Base-by-base conservation (phyloP, 30 jellyfish, hydroid and myxozoan genomes). In the Aurelia sp. region DNA sequence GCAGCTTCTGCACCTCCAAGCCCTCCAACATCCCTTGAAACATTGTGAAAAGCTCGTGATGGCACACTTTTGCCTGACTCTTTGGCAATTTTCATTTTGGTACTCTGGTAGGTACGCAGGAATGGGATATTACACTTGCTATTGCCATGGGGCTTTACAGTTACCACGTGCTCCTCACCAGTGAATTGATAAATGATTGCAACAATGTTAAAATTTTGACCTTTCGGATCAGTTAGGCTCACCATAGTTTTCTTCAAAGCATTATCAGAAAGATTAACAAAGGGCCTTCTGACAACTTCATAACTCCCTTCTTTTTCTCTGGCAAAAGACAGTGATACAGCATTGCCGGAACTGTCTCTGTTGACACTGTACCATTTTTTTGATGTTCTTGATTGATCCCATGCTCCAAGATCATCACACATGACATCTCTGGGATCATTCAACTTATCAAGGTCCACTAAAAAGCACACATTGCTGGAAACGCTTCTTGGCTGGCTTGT, bases 51-150 rank as follows among this genome's bases (percentile, higher is more conserved):
- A 16, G 68, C 66, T 35, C 66, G 31, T 66, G 78, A 66, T 66
- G 78, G 78, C 33, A 15, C 78, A 35, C 66, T 35, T 4, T 11
- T 5, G 5, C 41, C 35, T 11, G 41, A 65, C 76, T 65, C 76
- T 7, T 71, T 71, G 17, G 30, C 22, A 35, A 20, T 71, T 48
- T 71, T 71, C 82, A 40, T 15, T 40, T 48, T 40, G 33, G 82
- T 71, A 72, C 82, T 71, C 66, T 40, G 63, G 82, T 71, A 71
- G 19, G 82, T 71, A 18, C 82, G 66, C 66, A 37, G 21, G 66
- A 23, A 37, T 23, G 67, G 66, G 20, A 71, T 71, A 13, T 40
- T 40, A 48, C 35, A 40, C 16, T 71, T 71, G 7, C 35, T 18
- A 71, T 71, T 71, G 21, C 82, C 66, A 71, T 71, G 82, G 30